Base-by-base conservation (phyloP, 1,140 invertebrate species). In the Acromyrmex charruanus region DNA sequence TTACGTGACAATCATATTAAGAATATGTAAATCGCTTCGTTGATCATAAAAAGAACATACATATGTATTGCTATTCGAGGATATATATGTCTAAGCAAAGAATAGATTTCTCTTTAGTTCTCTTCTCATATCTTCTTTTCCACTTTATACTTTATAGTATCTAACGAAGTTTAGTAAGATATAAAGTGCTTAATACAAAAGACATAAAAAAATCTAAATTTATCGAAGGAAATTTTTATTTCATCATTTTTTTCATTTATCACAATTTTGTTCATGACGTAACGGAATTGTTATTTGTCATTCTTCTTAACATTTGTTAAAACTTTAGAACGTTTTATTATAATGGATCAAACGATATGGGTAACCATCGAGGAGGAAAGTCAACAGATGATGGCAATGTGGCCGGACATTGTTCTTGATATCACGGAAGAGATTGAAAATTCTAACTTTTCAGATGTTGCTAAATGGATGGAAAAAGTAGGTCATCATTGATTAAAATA, bases 391-490 rank as follows among this genome's bases (percentile, higher is more conserved):
- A 98, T 98, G 97, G 97, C 97, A 63, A 94, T 98, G 63, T 98
- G 98, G 96, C 98, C 98, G 82, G 97, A 98, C 94, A 95, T 98
- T 90, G 97, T 98, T 61, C 94, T 97, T 91, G 98, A 98, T 94
- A 95, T 98, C 75, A 98, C 97, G 5, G 97, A 97, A 90, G 96
- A 96, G 96, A 96, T 87, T 96, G 97, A 89, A 95, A 97, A 25
- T 91, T 96, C 96, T 44, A 98, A 98, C 91, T 96, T 97, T 94
- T 96, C 97, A 35, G 97, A 98, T 93, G 97, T 97, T 63, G 97
- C 96, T 69, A 98, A 97, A 93, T 97, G 98, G 97, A 96, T 97
- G 92, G 96, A 97, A 44, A 97, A 98, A 96, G 97, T 97, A 96
- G 93, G 92, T 94, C 18, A 25, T 63, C 69, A 49, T 55, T 66